A percentile compares a stretch with the other conserved stretches of the same genome.
Evolutionary conservation across 2,888 invertebrate genomes (phyloP).

Genomic region (Dicyrtomina minuta): DNA sequence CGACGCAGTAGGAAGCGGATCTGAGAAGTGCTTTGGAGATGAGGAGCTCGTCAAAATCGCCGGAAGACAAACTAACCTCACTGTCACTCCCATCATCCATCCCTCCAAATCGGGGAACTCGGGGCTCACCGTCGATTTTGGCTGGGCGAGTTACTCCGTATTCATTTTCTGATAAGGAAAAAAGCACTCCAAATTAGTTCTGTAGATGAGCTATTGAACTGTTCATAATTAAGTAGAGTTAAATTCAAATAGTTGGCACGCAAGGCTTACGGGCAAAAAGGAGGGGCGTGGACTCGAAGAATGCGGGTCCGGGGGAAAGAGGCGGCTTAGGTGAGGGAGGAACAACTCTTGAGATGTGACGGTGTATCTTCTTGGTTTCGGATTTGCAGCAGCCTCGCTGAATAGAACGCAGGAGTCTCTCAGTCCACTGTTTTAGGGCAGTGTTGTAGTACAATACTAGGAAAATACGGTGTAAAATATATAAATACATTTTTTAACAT

Average conservation of each 20-base stretch:
- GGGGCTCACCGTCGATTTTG: slow-evolving; percentile 18
- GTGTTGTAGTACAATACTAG: background rate
- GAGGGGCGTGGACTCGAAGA: slow-evolving; percentile 28
- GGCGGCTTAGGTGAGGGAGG: background rate
- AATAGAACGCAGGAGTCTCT: background rate
- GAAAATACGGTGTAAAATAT: background rate
- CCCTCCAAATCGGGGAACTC: too few species aligned
- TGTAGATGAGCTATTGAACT: background rate
- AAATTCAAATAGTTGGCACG: background rate
- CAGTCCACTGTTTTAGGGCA: background rate
- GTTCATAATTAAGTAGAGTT: too few species aligned
- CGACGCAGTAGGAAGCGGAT: slow-evolving; percentile 21
- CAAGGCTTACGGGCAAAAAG: slow-evolving; percentile 20
- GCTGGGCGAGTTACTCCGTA: slow-evolving; percentile 16
- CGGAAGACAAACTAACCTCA: slow-evolving; percentile 30
- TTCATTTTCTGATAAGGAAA: slow-evolving; percentile 28
- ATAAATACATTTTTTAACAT: background rate
- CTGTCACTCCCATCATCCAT: slow-evolving; percentile 4
- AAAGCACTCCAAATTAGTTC: too few species aligned
- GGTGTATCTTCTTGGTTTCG: slow-evolving; percentile 1
- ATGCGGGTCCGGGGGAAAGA: background rate
- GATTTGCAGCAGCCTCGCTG: background rate
- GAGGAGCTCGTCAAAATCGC: slow-evolving; percentile 37
- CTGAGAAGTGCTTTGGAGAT: slow-evolving; percentile 34
- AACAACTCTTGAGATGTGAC: background rate